Evolutionary conservation across 2,888 invertebrate genomes (phyloP).

Genomic region (Choreutis nemorana): DNA sequence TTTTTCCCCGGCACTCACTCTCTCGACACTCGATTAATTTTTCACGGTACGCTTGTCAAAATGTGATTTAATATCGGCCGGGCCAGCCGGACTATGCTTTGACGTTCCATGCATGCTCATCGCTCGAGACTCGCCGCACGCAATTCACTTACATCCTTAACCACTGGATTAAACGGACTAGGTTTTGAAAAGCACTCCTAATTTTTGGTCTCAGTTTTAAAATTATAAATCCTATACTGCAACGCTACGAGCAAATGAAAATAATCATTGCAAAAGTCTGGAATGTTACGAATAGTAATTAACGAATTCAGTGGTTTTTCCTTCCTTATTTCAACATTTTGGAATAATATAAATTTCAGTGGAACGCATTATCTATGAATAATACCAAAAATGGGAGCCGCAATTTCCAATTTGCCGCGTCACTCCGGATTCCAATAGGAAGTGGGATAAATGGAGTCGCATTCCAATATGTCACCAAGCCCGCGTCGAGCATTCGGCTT

Average conservation of each 20-base stretch:
- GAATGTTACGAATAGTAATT: no score
- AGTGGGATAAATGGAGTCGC: slow-evolving; percentile 64
- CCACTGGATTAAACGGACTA: no score
- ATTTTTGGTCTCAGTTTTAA: no score
- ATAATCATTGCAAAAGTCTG: no score
- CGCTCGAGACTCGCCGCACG: slow-evolving; percentile 19
- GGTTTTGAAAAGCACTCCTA: no score
- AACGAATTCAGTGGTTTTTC: no score
- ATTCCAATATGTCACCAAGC: slow-evolving; percentile 64
- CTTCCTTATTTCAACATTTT: no score
- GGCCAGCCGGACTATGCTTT: slow-evolving; percentile 39
- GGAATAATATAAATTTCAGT: no score
- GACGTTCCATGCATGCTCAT: slow-evolving; percentile 44
- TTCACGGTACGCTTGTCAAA: slow-evolving; percentile 66
- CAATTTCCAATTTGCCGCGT: slow-evolving; percentile 64
- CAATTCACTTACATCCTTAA: slow-evolving; percentile 21
- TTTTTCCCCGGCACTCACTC: slow-evolving; percentile 40
- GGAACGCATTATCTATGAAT: slow-evolving; percentile 56
- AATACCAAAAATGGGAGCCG: slow-evolving; percentile 58
- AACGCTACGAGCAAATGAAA: no score
- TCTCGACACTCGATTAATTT: slow-evolving; percentile 63
- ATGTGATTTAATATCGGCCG: slow-evolving; percentile 59
- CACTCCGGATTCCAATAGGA: slow-evolving; percentile 67
- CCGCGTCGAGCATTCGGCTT: slow-evolving; percentile 50
- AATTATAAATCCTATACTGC: no score